A percentile compares a stretch with the other conserved stretches of the same genome.
Conservation (phyloP, 2,113 vertebrate species). For the Saguinus midas region DNA sequence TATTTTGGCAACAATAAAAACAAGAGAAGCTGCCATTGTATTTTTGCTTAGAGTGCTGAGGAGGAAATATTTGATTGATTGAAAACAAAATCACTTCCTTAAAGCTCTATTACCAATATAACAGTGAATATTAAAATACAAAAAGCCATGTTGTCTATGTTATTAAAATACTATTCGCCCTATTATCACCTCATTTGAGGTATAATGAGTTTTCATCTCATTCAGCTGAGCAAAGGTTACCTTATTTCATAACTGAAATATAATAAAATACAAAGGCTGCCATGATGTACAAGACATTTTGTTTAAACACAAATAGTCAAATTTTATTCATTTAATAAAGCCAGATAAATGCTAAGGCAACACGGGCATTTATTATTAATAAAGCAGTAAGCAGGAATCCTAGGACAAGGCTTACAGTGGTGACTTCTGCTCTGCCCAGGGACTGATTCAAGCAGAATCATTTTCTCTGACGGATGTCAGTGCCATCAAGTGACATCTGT, state of each 20-base stretch:
- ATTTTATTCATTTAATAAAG: slow-evolving; percentile 57
- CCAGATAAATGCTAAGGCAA: slow-evolving; percentile 58
- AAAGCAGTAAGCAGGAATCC: not conserved
- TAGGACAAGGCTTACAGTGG: not conserved
- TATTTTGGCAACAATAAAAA: not conserved
- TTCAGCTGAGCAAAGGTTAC: slow-evolving; percentile 58
- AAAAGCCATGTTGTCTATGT: not conserved
- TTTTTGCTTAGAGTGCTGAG: not conserved
- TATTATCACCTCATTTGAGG: slow-evolving; percentile 41
- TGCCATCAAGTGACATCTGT: slow-evolving; percentile 69
- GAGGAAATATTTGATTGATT: slow-evolving; percentile 15
- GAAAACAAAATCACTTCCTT: slow-evolving; percentile 23
- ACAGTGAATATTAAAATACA: not conserved
- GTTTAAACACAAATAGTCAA: slow-evolving; percentile 51
- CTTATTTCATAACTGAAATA: slow-evolving; percentile 14
- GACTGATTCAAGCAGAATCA: slow-evolving; percentile 44
- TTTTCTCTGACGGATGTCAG: slow-evolving; percentile 66
- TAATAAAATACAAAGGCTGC: slow-evolving; percentile 21
- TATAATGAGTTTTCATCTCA: slow-evolving; percentile 32
- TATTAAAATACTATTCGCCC: slow-evolving; percentile 60
- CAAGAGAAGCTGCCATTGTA: not conserved
- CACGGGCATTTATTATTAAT: slow-evolving; percentile 40
- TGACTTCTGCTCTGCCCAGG: slow-evolving; percentile 38
- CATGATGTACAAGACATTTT: slow-evolving; percentile 43
- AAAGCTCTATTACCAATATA: not conserved